These are phyloP conservation scores for Phenganax stokvisi DNA, from an alignment of 92 coral and sea anemone species.

Conservation along the genomic window DNA sequence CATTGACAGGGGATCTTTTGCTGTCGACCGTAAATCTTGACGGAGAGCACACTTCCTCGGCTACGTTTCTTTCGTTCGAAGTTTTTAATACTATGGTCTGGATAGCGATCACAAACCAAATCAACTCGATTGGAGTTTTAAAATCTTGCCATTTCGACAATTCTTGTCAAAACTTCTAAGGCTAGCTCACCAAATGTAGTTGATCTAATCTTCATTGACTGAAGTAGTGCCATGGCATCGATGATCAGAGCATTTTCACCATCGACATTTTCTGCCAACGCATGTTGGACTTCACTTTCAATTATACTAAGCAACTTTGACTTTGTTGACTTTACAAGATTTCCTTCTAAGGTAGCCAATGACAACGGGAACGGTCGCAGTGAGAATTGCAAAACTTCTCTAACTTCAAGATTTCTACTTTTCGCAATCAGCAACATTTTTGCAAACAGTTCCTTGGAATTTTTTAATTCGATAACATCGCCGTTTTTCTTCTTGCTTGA, in stretches of 20 bases:
- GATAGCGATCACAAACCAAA: neutral
- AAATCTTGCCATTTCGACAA: neutral
- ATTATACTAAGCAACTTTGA: conserved; percentile 43
- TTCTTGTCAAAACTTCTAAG: neutral
- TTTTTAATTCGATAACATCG: neutral
- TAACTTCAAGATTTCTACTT: conserved; percentile 51
- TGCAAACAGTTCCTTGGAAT: conserved; percentile 14
- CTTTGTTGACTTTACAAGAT: conserved; percentile 60
- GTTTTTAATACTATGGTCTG: conserved; percentile 1
- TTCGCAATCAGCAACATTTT: conserved; percentile 43
- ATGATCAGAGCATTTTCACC: conserved; percentile 13
- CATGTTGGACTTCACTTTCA: neutral
- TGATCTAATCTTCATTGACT: neutral
- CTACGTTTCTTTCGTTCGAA: neutral
- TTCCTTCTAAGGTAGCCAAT: conserved; percentile 56
- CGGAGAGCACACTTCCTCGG: neutral
- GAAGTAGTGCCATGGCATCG: conserved; percentile 23
- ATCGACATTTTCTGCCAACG: neutral
- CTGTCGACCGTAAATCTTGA: neutral
- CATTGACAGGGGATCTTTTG: conserved; percentile 17
- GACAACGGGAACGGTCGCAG: conserved; percentile 63
- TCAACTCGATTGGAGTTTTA: neutral
- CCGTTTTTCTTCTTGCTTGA: conserved; percentile 10
- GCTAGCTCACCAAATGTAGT: conserved; percentile 23
- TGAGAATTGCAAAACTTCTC: conserved; percentile 48